These are phyloP conservation scores for Lates japonicus DNA, from an alignment of 2,797 vertebrate species.

Conservation along the genomic window DNA sequence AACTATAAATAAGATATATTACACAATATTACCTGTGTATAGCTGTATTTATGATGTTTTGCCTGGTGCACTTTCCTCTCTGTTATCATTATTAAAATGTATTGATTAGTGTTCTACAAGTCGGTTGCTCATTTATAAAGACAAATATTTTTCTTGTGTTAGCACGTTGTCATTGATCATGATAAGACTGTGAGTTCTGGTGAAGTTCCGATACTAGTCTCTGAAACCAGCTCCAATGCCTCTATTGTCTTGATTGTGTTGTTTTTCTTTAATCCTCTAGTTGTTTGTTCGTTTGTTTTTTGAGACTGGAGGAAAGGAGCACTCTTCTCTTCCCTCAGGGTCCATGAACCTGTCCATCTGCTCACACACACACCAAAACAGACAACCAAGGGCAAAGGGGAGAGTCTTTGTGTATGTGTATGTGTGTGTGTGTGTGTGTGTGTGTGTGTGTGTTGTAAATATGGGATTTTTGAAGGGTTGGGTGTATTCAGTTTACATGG, in stretches of 20 bases:
- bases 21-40: not conserved
- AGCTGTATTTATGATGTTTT: not conserved
- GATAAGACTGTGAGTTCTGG: not conserved
- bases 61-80: not conserved
- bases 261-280: conserved; percentile 16
- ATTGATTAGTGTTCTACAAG: too few species aligned
- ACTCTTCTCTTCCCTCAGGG: conserved; percentile 55
- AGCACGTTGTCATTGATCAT: not conserved
- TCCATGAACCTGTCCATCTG: conserved; percentile 76
- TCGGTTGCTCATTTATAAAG: not conserved
- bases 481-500: conserved; percentile 79
- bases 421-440: conserved; percentile 44
- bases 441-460: conserved; percentile 61
- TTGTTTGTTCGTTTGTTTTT: conserved; percentile 35
- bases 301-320: conserved; percentile 32
- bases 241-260: conserved; percentile 13
- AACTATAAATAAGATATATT: not conserved
- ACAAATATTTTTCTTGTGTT: not conserved
- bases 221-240: not conserved
- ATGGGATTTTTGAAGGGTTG: conserved; percentile 66
- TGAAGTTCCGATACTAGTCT: not conserved
- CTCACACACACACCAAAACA: conserved; percentile 50
- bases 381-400: conserved; percentile 79
- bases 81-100: not conserved
- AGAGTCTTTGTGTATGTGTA: conserved; percentile 49